Evolutionary conservation across 2,888 invertebrate genomes (phyloP).

Genomic region (Amitus sp.): DNA sequence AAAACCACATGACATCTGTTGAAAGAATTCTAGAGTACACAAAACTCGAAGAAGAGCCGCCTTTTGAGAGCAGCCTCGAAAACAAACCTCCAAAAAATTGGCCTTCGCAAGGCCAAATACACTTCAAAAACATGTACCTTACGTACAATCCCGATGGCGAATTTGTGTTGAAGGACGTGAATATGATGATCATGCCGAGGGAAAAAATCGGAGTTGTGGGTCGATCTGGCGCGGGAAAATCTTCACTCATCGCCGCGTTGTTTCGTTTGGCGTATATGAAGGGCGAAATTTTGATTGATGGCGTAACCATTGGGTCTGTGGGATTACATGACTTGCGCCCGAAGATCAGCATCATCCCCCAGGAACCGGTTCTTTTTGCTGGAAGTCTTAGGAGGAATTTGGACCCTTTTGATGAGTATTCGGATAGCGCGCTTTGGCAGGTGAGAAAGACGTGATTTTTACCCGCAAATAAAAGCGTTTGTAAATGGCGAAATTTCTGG

Average conservation of each 20-base stretch:
- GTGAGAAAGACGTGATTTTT: constrained; percentile 17
- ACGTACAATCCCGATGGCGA: constrained; percentile 65
- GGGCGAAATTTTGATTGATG: constrained; percentile 77
- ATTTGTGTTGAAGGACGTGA: constrained; percentile 68
- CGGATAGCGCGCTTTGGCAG: constrained; percentile 67
- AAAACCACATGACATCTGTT: constrained; percentile 73
- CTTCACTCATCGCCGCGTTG: constrained; percentile 75
- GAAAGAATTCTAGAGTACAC: constrained; percentile 74
- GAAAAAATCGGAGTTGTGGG: constrained; percentile 76
- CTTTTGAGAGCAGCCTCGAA: constrained; percentile 60
- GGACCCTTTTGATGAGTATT: constrained; percentile 72
- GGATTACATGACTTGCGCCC: constrained; percentile 72
- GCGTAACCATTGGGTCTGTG: constrained; percentile 70
- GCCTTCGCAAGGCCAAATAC: constrained; percentile 68
- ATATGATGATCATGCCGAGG: constrained; percentile 68
- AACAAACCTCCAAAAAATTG: constrained; percentile 66
- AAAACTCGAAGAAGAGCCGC: constrained; percentile 70
- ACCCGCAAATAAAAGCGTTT: too few relatives aligned
- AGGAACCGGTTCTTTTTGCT: constrained; percentile 69
- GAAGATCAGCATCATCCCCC: constrained; percentile 74
- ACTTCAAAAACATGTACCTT: constrained; percentile 68
- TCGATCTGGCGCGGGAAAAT: constrained; percentile 76
- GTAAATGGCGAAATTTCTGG: too few relatives aligned
- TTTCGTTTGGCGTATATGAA: constrained; percentile 75
- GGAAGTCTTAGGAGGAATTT: constrained; percentile 72